Conservation (phyloP, 2,113 vertebrate genomes). For the Galbula dea region DNA sequence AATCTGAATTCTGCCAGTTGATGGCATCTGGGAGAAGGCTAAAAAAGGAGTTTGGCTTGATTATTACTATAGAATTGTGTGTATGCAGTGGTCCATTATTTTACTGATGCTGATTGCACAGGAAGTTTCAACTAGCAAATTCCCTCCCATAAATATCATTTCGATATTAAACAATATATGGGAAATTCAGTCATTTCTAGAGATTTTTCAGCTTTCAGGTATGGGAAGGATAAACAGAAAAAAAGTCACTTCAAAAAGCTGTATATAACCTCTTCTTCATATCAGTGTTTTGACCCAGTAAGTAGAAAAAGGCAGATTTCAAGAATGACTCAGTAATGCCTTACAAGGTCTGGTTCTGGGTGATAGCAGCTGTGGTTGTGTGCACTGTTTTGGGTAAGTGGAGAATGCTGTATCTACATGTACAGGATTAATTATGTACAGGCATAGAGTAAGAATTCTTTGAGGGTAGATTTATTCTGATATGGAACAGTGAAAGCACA, state of each 20-base stretch:
- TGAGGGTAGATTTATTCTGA: background rate
- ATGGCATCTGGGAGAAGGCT: background rate
- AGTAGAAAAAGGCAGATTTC: background rate
- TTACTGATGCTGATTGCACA: constrained; percentile 1
- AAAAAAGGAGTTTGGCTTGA: background rate
- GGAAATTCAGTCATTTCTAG: background rate
- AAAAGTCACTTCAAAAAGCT: background rate
- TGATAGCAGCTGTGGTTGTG: background rate
- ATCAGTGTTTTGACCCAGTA: background rate
- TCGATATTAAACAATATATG: background rate
- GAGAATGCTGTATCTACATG: background rate
- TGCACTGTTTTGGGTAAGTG: background rate
- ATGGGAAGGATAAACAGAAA: background rate
- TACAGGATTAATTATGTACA: background rate
- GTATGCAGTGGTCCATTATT: background rate
- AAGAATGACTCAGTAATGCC: background rate
- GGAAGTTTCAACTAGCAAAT: constrained; percentile 8
- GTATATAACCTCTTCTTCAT: background rate
- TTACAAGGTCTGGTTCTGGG: background rate
- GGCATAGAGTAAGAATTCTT: background rate
- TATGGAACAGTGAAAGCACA: background rate
- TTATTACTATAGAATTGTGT: background rate
- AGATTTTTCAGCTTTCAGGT: background rate
- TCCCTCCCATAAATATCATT: background rate
- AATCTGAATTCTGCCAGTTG: background rate